These are phyloP conservation scores for Lutjanus argentimaculatus DNA, from an alignment of 2,797 vertebrate species.

Conservation along the genomic window DNA sequence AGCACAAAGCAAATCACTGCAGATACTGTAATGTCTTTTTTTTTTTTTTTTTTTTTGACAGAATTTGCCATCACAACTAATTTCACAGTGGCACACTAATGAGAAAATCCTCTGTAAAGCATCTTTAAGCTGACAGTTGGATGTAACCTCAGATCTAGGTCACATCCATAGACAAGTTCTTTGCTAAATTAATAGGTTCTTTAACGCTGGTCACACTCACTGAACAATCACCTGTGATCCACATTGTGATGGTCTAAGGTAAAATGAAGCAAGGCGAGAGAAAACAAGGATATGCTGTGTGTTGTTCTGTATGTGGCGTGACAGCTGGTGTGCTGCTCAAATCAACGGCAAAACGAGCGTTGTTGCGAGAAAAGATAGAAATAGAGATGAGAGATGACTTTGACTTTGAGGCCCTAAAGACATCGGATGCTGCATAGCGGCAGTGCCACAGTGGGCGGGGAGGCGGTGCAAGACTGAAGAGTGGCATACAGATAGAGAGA, in stretches of 20 bases:
- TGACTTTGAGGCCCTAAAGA: slow-evolving; percentile 59
- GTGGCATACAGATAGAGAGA: slow-evolving; percentile 40
- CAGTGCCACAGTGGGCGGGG: slow-evolving; percentile 38
- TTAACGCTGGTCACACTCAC: slow-evolving; percentile 46
- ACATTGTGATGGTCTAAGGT: slow-evolving; percentile 27
- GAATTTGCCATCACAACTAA: slow-evolving; percentile 57
- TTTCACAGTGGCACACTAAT: slow-evolving; percentile 74
- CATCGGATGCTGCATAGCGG: slow-evolving; percentile 47
- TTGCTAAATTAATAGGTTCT: slow-evolving; percentile 63
- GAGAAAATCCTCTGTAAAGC: slow-evolving; percentile 65
- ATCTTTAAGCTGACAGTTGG: slow-evolving; percentile 69
- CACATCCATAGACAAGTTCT: slow-evolving; percentile 46
- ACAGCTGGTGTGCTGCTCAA: slow-evolving; percentile 44
- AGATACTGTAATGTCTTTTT: slow-evolving; percentile 40
- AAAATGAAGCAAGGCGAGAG: slow-evolving; percentile 2
- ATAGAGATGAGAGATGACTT: slow-evolving; percentile 64
- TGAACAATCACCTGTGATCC: slow-evolving; percentile 41
- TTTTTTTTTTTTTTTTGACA: slow-evolving; percentile 4
- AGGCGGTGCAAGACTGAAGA: slow-evolving; percentile 28
- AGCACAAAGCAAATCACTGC: slow-evolving; percentile 67
- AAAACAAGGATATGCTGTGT: not conserved
- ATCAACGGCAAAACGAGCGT: slow-evolving; percentile 41
- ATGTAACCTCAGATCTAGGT: slow-evolving; percentile 68
- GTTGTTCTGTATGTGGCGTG: slow-evolving; percentile 11
- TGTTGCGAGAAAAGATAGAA: slow-evolving; percentile 54